phyloP scores from a whole-genome alignment of 2,113 vertebrate species.

The Oryzias curvinotus region DNA sequence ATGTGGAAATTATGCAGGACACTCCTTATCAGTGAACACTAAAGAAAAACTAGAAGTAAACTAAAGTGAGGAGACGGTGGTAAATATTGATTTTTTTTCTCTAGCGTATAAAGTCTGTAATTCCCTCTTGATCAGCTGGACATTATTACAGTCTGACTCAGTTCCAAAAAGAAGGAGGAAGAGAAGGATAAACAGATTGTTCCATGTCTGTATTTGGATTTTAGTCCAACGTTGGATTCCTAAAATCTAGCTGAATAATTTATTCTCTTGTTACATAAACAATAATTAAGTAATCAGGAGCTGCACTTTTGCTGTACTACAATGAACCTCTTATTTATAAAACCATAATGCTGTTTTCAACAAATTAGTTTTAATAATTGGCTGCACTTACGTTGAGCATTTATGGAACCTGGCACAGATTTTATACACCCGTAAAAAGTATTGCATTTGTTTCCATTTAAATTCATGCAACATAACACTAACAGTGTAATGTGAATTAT shows the following conservation, averaged over 20 bases:
- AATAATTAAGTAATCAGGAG: too few relatives aligned
- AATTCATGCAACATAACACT: slow-evolving; percentile 11
- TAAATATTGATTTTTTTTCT: slow-evolving; percentile 36
- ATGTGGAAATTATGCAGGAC: slow-evolving; percentile 17
- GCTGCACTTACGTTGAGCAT: neutral
- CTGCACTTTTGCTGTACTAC: neutral
- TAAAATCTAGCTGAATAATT: too few relatives aligned
- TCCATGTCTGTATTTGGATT: too few relatives aligned
- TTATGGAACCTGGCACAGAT: neutral
- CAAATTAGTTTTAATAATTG: neutral
- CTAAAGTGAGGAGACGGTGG: slow-evolving; percentile 12
- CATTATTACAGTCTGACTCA: too few relatives aligned
- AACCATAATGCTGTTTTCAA: neutral
- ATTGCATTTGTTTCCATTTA: slow-evolving; percentile 8
- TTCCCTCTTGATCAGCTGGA: slow-evolving; percentile 6
- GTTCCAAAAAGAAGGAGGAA: too few relatives aligned
- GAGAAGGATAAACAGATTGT: too few relatives aligned
- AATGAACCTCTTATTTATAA: slow-evolving; percentile 3
- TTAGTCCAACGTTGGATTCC: too few relatives aligned
- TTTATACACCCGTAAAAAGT: neutral
- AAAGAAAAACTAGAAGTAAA: slow-evolving; percentile 23
- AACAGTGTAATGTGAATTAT: slow-evolving; percentile 31
- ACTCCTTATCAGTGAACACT: slow-evolving; percentile 31
- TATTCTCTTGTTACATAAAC: too few relatives aligned
- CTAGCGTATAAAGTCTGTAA: slow-evolving; percentile 18